A percentile compares a stretch with the other conserved stretches of the same genome.
Evolutionary conservation across 2,113 vertebrate species (phyloP).

Genomic region (Calypte anna): DNA sequence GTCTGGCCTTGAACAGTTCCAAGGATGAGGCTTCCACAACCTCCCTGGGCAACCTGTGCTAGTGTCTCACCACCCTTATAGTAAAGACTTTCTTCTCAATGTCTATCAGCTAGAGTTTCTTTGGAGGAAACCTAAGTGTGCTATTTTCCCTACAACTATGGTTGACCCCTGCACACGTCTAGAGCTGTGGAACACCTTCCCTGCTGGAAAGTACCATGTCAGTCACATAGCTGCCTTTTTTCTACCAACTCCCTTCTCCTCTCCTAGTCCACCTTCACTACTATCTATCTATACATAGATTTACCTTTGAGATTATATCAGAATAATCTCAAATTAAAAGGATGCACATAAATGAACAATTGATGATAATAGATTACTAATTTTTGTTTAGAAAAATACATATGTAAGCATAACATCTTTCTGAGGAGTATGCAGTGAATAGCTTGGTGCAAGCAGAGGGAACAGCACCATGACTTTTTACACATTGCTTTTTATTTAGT

Average conservation of each 20-base stretch:
- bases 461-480: background rate
- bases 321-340: background rate
- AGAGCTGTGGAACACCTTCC: accelerated
- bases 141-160: background rate
- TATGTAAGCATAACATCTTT: background rate
- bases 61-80: no score
- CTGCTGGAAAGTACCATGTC: background rate
- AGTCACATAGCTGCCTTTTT: background rate
- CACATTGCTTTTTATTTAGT: background rate
- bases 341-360: accelerated
- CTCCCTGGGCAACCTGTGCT: no score
- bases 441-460: background rate
- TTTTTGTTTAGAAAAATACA: background rate
- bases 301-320: background rate
- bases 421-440: background rate
- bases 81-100: no score
- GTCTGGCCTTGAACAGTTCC: no score
- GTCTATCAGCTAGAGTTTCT: background rate
- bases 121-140: background rate
- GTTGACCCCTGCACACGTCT: background rate
- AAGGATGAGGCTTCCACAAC: no score
- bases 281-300: background rate
- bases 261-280: background rate
- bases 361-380: background rate
- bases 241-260: background rate